Base-by-base conservation (phyloP, 2,888 invertebrate genomes). In the Oeneis ivallda region DNA sequence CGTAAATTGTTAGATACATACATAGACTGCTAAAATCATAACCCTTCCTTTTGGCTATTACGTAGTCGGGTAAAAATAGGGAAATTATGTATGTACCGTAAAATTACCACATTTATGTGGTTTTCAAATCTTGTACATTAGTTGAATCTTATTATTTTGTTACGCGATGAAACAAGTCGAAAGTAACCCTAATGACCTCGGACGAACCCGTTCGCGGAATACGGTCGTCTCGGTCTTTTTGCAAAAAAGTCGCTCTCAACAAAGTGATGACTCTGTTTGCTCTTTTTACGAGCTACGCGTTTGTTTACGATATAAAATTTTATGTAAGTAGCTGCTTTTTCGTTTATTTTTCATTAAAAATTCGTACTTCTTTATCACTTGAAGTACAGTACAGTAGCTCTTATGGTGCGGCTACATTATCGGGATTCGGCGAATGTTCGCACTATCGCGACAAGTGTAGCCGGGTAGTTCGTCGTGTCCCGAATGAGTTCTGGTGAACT, bases 161-260 rank as follows among this genome's bases (percentile, higher is more conserved):
- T 59, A 57, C 69, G 61, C 62, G 67, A 61, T 67, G 70, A 72
- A 73, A 72, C 67, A 72, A 74, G 71, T 75, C 71, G 72, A 76
- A 78, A 74, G 67, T 76, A 77, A 78, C 80, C 78, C 72, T 74
- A 75, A 76, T 74, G 78, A 79, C 80, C 80, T 79, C 77, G 66
- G 65, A 52, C 70, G 77, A 79, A 80, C 80, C 75, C 75, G 77
- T 78, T 77, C 66, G 67, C 70, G 65, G 68, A 73, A 70, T 73
- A 70, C 66, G 64, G 71, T 64, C 60, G 66, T 69, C 64, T 66
- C 65, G 59, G 65, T 74, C 70, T 71, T 73, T 71, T 73, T 70
- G 64, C 68, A 43, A 70, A 69, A 69, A 66, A 71, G 68, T 65
- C 68, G 73, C 70, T 71, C 70, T 66, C 63, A 67, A 68, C 71